Percentiles rank a stretch among this genome's conserved stretches.
Evolutionary conservation across 2,888 invertebrate genomes (phyloP).

Genomic region (Macrophya annulata): DNA sequence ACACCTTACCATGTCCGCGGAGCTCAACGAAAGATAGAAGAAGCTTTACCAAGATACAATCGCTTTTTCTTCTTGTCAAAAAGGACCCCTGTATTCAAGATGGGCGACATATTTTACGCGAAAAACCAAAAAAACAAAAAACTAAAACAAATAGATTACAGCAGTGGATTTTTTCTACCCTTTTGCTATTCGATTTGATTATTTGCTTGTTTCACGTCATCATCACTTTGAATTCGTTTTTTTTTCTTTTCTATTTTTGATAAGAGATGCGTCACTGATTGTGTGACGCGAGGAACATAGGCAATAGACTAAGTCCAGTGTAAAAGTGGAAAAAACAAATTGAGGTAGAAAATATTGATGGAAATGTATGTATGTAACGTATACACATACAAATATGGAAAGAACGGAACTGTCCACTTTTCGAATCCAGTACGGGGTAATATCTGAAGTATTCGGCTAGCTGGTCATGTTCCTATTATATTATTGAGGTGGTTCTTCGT

Average conservation of each 20-base stretch:
- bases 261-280: not conserved
- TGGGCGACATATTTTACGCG: not conserved
- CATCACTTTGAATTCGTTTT: not conserved
- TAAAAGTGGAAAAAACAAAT: not conserved
- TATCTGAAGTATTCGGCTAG: constrained; percentile 18
- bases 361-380: not conserved
- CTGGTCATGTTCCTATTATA: constrained; percentile 35
- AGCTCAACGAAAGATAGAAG: not conserved
- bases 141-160: not conserved
- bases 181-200: not conserved
- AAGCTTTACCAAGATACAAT: constrained; percentile 12
- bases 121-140: no score
- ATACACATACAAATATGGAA: not conserved
- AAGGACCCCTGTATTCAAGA: not conserved
- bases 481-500: constrained; percentile 37
- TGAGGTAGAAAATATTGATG: not conserved
- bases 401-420: constrained; percentile 2
- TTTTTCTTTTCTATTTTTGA: not conserved
- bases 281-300: not conserved
- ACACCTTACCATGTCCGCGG: not conserved
- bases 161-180: not conserved
- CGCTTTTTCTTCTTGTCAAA: constrained; percentile 1
- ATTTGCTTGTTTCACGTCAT: not conserved
- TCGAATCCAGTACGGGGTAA: constrained; percentile 16
- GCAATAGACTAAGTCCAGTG: not conserved